These are phyloP conservation scores for Polyploca ridens DNA, from an alignment of 2,888 invertebrate species.

Conservation along the genomic window DNA sequence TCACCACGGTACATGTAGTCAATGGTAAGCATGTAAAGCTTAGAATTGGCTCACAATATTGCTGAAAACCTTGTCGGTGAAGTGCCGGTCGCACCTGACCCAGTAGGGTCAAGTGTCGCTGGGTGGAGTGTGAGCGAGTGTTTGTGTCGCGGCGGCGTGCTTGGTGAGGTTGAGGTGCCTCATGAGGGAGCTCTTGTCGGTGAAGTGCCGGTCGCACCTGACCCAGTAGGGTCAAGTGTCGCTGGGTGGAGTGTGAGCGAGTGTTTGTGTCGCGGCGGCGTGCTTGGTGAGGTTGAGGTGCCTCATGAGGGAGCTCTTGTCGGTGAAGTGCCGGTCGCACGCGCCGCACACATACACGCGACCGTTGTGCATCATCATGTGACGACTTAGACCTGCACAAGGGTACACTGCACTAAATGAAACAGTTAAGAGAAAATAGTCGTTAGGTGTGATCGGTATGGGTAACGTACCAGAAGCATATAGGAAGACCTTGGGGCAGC, in stretches of 20 bases:
- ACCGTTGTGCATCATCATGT: slow-evolving; percentile 52
- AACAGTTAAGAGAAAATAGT: no score
- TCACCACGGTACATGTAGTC: no score
- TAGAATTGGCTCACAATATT: no score
- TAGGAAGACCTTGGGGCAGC: slow-evolving; percentile 63
- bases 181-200: slow-evolving; percentile 88
- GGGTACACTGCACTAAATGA: no score
- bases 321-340: slow-evolving; percentile 88
- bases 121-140: neutral
- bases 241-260: neutral
- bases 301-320: slow-evolving; percentile 88
- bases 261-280: slow-evolving; percentile 10
- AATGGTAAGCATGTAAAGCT: no score
- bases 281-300: slow-evolving; percentile 70
- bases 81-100: slow-evolving; percentile 84
- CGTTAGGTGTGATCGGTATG: neutral
- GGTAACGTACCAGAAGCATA: slow-evolving; percentile 56
- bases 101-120: no score
- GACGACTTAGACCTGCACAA: slow-evolving; percentile 51
- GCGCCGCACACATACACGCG: slow-evolving; percentile 43
- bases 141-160: slow-evolving; percentile 18
- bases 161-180: slow-evolving; percentile 78
- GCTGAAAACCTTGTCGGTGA: slow-evolving; percentile 83
- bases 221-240: no score
- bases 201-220: slow-evolving; percentile 86